These are phyloP conservation scores for Trachythela sp. DNA, from an alignment of 64 coral and sea anemone species.

Conservation along the genomic window DNA sequence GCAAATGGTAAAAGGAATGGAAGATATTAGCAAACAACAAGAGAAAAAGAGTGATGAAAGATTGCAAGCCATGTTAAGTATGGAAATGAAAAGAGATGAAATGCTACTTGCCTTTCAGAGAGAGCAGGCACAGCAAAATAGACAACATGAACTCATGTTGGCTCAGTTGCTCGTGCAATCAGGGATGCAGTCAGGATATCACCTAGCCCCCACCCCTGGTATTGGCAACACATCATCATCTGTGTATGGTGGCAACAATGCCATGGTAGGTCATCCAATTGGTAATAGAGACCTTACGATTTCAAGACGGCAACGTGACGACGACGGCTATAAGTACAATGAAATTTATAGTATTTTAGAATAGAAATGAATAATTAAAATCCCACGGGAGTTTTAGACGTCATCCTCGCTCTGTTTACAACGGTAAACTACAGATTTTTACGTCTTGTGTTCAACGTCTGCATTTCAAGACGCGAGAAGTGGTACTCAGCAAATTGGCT, in stretches of 20 bases:
- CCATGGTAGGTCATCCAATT: no score
- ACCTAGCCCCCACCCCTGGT: constrained; percentile 16
- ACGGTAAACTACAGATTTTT: no score
- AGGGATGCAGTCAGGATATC: constrained; percentile 20
- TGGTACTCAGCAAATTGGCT: no score
- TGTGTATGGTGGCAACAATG: not conserved
- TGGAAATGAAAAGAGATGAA: constrained; percentile 43
- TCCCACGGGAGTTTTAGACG: no score
- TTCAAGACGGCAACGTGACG: no score
- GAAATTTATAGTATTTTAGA: no score
- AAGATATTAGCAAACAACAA: constrained; percentile 7
- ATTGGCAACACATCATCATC: not conserved
- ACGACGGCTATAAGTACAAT: no score
- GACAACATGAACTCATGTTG: constrained; percentile 37
- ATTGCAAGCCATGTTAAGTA: constrained; percentile 25
- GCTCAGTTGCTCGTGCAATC: constrained; percentile 25
- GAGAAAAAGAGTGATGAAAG: constrained; percentile 43
- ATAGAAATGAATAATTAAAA: no score
- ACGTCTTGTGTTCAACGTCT: no score
- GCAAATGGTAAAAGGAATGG: constrained; percentile 39
- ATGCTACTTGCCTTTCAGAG: constrained; percentile 22
- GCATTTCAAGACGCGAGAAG: no score
- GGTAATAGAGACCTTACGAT: no score
- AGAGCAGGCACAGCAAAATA: constrained; percentile 45
- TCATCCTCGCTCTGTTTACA: no score